Conservation (phyloP, 2,797 vertebrate genomes). For the Galagoides demidoff region DNA sequence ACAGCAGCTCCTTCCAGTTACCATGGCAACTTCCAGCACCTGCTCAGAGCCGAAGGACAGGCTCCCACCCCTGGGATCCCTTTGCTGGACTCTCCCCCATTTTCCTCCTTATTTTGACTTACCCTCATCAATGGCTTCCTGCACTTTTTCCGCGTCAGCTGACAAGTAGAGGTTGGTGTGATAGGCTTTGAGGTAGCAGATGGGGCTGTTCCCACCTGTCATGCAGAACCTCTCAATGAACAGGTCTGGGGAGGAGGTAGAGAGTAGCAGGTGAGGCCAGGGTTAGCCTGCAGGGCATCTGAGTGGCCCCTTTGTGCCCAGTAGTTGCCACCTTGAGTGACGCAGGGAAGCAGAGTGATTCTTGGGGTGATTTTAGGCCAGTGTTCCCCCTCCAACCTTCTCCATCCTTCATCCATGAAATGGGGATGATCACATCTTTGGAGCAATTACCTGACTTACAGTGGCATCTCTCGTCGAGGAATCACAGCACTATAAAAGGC, state of each 20-base stretch:
- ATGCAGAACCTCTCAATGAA: constrained; percentile 99
- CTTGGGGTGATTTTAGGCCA: background rate
- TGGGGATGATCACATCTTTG: background rate
- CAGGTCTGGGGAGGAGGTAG: constrained; percentile 88
- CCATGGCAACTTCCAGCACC: constrained; percentile 7
- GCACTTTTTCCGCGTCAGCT: constrained; percentile 95
- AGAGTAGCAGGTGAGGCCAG: background rate
- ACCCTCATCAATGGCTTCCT: constrained; percentile 97
- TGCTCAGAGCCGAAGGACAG: background rate
- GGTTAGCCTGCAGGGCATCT: background rate
- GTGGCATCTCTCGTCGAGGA: background rate
- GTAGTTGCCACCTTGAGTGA: background rate
- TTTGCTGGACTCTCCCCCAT: background rate
- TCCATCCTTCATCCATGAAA: background rate
- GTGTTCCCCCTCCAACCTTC: background rate
- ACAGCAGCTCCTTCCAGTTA: background rate
- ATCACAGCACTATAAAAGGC: background rate
- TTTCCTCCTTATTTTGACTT: constrained; percentile 76
- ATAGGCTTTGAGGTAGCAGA: constrained; percentile 97
- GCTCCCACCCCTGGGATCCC: background rate
- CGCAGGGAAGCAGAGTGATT: background rate
- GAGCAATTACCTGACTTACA: background rate
- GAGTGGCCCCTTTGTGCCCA: background rate
- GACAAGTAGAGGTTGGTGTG: constrained; percentile 99
- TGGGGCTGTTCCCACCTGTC: constrained; percentile 97